Conservation (phyloP, 2,888 invertebrate genomes). For the Sussaba pulchella region DNA sequence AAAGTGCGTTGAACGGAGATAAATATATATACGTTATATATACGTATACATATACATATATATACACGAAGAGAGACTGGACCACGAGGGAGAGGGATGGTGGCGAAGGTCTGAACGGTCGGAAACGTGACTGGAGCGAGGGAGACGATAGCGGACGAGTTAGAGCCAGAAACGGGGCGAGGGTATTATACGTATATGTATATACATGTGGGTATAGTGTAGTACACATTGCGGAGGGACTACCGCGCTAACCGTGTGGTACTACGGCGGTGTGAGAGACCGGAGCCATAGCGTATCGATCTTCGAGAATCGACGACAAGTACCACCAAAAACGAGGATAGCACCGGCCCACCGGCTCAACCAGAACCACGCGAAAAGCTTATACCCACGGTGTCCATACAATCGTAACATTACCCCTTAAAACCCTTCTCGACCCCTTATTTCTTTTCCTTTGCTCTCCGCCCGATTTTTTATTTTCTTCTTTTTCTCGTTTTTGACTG, state of each 20-base stretch:
- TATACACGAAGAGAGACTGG: background rate
- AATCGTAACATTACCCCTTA: background rate
- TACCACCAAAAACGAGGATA: constrained; percentile 32
- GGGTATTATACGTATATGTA: no score
- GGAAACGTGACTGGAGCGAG: constrained; percentile 27
- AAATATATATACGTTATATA: background rate
- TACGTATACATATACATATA: no score
- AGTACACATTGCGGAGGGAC: constrained; percentile 23
- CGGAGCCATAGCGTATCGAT: constrained; percentile 59
- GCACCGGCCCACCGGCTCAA: constrained; percentile 10
- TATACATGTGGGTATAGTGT: background rate
- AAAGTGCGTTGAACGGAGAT: constrained; percentile 29
- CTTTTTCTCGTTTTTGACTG: background rate
- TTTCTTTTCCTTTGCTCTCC: background rate
- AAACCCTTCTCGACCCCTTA: background rate
- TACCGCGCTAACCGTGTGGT: constrained; percentile 15
- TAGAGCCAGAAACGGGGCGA: constrained; percentile 33
- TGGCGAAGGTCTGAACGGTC: constrained; percentile 9
- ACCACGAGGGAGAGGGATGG: constrained; percentile 41
- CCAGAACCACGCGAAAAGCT: background rate
- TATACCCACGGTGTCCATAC: background rate
- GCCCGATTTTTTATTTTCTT: background rate
- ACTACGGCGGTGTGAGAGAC: constrained; percentile 35
- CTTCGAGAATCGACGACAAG: constrained; percentile 60
- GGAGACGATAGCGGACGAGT: constrained; percentile 33